Percentiles rank a stretch among this genome's conserved stretches.
These are phyloP conservation scores for Glyptemys insculpta DNA, from an alignment of 2,797 vertebrate genomes.

Conservation along the genomic window DNA sequence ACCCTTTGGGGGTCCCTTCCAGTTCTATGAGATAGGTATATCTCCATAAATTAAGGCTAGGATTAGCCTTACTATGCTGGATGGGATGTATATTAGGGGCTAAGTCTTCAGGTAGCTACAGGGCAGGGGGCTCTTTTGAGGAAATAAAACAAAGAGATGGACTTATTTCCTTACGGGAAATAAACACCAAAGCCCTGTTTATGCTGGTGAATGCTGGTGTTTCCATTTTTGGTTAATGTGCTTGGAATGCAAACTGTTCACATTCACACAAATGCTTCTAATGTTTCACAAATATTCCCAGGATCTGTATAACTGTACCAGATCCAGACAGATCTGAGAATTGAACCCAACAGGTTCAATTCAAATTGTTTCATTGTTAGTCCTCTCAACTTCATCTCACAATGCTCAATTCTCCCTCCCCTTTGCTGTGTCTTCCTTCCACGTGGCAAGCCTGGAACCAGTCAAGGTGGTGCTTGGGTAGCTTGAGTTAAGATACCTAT, in stretches of 20 bases:
- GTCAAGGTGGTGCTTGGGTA: neutral
- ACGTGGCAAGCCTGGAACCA: neutral
- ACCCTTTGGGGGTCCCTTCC: no score
- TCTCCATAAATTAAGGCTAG: no score
- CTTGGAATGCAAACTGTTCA: neutral
- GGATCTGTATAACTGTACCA: neutral
- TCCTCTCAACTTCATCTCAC: neutral
- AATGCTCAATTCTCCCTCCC: neutral
- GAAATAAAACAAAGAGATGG: neutral
- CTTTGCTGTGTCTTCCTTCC: neutral
- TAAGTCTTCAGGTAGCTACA: neutral
- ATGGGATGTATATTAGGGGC: neutral
- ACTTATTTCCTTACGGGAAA: neutral
- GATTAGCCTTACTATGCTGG: neutral
- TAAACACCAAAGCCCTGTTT: neutral
- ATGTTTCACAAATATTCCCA: neutral
- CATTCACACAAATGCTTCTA: neutral
- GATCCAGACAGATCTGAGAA: neutral
- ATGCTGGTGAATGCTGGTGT: neutral
- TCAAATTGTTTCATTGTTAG: neutral
- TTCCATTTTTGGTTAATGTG: neutral
- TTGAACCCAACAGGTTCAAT: neutral
- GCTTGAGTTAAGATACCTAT: neutral
- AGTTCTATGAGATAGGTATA: no score
- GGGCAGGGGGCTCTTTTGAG: rapidly evolving